Evolutionary conservation across 2,888 invertebrate genomes (phyloP).

Genomic region (Alcis repandata): DNA sequence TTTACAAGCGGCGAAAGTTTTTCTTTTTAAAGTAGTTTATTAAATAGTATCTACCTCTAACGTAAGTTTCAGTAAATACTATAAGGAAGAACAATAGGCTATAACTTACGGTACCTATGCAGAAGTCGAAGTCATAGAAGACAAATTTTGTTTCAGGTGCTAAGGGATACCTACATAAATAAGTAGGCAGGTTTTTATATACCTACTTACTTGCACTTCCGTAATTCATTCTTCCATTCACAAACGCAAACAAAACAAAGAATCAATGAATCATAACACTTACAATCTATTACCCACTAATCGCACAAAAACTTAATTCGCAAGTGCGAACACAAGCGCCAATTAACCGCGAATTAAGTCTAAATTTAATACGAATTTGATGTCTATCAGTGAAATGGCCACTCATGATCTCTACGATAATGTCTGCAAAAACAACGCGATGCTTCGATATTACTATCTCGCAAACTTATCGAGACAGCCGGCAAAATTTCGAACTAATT

Average conservation of each 20-base stretch:
- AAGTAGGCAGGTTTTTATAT: not conserved
- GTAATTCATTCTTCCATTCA: constrained; percentile 2
- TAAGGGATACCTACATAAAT: not conserved
- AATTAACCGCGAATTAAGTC: constrained; percentile 47
- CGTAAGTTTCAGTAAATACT: too few relatives aligned
- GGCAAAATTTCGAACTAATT: constrained; percentile 32
- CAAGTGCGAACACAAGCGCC: constrained; percentile 44
- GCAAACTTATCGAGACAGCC: constrained; percentile 28
- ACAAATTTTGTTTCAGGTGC: too few relatives aligned
- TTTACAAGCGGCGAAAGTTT: too few relatives aligned
- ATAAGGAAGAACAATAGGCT: too few relatives aligned
- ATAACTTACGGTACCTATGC: too few relatives aligned
- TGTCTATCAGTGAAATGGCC: constrained; percentile 41
- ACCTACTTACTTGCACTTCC: not conserved
- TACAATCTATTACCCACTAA: constrained; percentile 35
- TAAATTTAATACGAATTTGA: constrained; percentile 45
- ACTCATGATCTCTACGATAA: constrained; percentile 47
- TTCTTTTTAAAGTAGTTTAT: too few relatives aligned
- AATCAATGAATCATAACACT: constrained; percentile 34
- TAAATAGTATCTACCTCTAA: too few relatives aligned
- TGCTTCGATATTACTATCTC: constrained; percentile 27
- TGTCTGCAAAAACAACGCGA: constrained; percentile 47
- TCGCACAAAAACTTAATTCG: constrained; percentile 45
- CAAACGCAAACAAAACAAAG: constrained; percentile 25
- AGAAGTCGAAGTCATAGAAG: too few relatives aligned